Evolutionary conservation across 1,140 invertebrate genomes (phyloP).

Genomic region (Heliothis virescens): DNA sequence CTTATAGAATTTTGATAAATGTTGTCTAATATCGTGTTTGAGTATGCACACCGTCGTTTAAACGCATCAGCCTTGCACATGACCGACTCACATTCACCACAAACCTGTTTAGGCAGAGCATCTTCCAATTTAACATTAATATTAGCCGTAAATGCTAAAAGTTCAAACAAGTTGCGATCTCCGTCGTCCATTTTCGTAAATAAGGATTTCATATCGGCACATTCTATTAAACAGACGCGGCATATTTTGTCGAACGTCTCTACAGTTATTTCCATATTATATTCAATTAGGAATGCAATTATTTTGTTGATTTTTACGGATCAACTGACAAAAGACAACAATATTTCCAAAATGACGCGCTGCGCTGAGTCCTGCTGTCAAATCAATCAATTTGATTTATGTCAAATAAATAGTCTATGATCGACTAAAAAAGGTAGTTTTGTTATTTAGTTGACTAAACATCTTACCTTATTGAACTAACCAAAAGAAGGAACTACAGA

Average conservation of each 20-base stretch:
- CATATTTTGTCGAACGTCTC: constrained; percentile 61
- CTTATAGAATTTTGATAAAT: constrained; percentile 34
- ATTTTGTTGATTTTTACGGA: constrained; percentile 4
- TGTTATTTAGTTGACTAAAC: neutral
- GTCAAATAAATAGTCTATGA: neutral
- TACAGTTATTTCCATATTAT: constrained; percentile 51
- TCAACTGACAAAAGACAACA: constrained; percentile 33
- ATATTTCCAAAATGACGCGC: constrained; percentile 24
- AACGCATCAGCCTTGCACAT: constrained; percentile 71
- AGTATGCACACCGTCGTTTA: constrained; percentile 68
- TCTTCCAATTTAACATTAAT: constrained; percentile 65
- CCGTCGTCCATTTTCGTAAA: constrained; percentile 63
- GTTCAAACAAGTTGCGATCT: constrained; percentile 63
- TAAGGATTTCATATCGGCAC: constrained; percentile 62
- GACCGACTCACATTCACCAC: constrained; percentile 64
- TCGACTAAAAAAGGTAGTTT: neutral
- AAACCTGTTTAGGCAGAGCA: constrained; percentile 70
- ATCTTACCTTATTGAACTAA: neutral
- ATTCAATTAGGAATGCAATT: neutral
- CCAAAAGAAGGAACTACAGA: too few relatives aligned
- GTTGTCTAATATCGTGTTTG: constrained; percentile 65
- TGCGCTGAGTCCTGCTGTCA: neutral
- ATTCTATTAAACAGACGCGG: constrained; percentile 67
- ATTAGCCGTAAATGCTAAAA: constrained; percentile 66
- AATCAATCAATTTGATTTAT: neutral